A percentile compares a stretch with the other conserved stretches of the same genome.
phyloP scores from a whole-genome alignment of 2,113 vertebrate genomes.

The Panurus biarmicus region DNA sequence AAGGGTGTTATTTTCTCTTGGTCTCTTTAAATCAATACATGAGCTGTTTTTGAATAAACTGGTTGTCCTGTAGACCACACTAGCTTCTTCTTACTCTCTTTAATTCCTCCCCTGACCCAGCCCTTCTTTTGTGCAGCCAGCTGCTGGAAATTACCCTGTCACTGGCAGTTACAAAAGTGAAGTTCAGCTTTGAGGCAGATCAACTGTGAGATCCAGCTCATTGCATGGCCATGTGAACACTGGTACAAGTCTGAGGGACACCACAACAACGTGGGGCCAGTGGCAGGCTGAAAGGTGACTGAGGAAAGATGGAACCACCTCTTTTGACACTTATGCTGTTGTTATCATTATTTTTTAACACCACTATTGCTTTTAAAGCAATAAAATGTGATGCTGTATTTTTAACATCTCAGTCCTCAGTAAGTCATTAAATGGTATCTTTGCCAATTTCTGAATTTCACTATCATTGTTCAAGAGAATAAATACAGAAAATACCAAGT shows the following conservation, averaged over 20 bases:
- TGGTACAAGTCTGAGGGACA: neutral
- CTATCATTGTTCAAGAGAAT: neutral
- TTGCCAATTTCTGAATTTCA: neutral
- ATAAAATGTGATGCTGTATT: neutral
- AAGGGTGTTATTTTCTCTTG: neutral
- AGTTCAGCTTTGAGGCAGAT: neutral
- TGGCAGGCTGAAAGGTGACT: neutral
- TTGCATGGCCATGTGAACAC: fast-evolving
- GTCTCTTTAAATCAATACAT: neutral
- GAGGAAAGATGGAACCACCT: neutral
- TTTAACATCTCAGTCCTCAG: neutral
- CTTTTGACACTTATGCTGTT: neutral
- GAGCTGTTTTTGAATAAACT: neutral
- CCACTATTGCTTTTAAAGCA: neutral
- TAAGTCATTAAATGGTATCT: neutral
- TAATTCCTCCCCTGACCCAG: neutral
- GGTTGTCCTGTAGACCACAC: neutral
- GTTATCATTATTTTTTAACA: neutral
- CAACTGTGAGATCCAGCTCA: neutral
- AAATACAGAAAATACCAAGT: neutral
- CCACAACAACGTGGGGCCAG: neutral
- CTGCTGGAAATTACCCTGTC: neutral
- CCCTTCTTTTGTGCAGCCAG: neutral
- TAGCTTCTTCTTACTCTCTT: neutral
- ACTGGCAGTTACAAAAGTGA: neutral